Conservation (phyloP, 1,140 invertebrate species). For the Drosophila sucinea region DNA sequence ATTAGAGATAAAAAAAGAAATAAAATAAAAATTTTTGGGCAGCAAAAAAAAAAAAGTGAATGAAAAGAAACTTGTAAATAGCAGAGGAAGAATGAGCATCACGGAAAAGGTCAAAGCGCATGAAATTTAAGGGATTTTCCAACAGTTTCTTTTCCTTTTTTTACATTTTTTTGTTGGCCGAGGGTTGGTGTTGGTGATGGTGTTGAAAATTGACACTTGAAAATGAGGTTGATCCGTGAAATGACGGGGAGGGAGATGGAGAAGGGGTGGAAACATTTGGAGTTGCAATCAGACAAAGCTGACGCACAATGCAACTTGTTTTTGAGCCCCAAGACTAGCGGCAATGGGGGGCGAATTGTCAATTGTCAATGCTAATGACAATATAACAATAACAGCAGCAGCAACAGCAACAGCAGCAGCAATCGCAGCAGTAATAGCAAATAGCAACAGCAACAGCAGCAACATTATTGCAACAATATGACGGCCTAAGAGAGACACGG, state of each 20-base stretch:
- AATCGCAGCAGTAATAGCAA: constrained; percentile 44
- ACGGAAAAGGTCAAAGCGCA: constrained; percentile 70
- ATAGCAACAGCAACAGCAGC: constrained; percentile 10
- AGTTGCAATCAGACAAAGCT: constrained; percentile 72
- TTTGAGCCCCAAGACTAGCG: neutral
- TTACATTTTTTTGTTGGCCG: constrained; percentile 15
- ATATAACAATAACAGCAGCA: constrained; percentile 70
- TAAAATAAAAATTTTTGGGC: constrained; percentile 28
- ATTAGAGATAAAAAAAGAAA: constrained; percentile 66
- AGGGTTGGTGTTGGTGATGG: constrained; percentile 52
- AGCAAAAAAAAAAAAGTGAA: constrained; percentile 27
- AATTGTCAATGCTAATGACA: constrained; percentile 63
- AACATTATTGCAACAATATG: constrained; percentile 69
- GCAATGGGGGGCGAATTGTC: constrained; percentile 7
- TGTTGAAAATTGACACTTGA: constrained; percentile 80
- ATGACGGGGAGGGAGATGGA: neutral
- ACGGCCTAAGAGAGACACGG: constrained; percentile 39
- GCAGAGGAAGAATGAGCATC: constrained; percentile 33
- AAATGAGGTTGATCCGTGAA: constrained; percentile 43
- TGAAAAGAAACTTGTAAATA: constrained; percentile 67
- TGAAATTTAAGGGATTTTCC: constrained; percentile 73
- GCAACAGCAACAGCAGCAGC: constrained; percentile 47
- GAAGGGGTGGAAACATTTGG: constrained; percentile 27
- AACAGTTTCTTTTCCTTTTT: constrained; percentile 56
- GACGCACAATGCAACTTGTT: constrained; percentile 52